A percentile compares a stretch with the other conserved stretches of the same genome.
These are phyloP conservation scores for Etia nguti DNA, from an alignment of 2,113 vertebrate genomes.

Conservation along the genomic window DNA sequence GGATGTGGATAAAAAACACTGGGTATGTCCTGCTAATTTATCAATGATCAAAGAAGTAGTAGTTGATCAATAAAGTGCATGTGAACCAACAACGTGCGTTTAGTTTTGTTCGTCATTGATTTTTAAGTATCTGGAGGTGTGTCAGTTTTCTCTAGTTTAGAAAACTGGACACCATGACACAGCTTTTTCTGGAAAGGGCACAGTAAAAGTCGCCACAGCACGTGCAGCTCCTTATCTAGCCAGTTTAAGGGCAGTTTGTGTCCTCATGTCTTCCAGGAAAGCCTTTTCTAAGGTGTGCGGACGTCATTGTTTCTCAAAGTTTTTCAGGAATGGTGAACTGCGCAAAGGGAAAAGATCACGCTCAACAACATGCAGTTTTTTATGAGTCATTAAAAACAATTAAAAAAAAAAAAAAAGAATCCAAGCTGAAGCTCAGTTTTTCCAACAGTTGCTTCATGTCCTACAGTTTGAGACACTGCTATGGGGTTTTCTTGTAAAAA, in stretches of 20 bases:
- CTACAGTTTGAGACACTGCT: too few relatives aligned
- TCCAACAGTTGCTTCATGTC: too few relatives aligned
- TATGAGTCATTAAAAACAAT: too few relatives aligned
- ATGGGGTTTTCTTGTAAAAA: too few relatives aligned
- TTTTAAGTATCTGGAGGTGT: neutral
- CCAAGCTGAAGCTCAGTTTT: too few relatives aligned
- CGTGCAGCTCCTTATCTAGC: neutral
- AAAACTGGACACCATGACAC: neutral
- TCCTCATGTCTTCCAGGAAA: neutral
- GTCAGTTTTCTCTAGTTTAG: neutral
- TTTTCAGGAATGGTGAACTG: neutral
- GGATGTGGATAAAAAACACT: constrained; percentile 97
- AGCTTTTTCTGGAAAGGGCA: neutral
- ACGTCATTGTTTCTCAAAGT: neutral
- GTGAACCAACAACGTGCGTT: neutral
- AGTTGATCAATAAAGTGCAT: neutral
- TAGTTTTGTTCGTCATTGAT: neutral
- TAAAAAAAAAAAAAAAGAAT: too few relatives aligned
- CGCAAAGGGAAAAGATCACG: neutral
- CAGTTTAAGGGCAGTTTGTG: neutral
- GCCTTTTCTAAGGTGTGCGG: neutral
- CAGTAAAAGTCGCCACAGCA: neutral
- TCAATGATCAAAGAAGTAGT: neutral
- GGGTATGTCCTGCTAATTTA: constrained; percentile 71
- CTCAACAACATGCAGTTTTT: too few relatives aligned